Percentiles rank a stretch among this genome's conserved stretches.
phyloP scores from a whole-genome alignment of 2,797 vertebrate genomes.

The Gastrophryne carolinensis region DNA sequence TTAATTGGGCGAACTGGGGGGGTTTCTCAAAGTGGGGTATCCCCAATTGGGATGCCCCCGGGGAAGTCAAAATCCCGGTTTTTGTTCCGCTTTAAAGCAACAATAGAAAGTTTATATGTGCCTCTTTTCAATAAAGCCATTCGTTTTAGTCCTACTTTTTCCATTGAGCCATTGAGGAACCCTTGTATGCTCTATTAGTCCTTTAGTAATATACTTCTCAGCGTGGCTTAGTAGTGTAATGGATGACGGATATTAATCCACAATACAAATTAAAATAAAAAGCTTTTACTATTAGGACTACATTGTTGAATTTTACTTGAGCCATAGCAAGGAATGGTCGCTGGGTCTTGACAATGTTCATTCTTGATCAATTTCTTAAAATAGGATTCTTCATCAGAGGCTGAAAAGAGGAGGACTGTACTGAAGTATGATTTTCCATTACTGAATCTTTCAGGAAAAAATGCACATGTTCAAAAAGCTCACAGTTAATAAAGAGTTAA shows the following conservation, averaged over 20 bases:
- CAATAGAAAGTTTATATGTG: too few species aligned
- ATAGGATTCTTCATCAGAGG: constrained; percentile 96
- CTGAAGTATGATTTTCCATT: constrained; percentile 94
- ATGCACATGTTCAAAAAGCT: constrained; percentile 54
- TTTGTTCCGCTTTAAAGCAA: too few species aligned
- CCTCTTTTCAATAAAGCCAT: too few species aligned
- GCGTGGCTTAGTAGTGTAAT: constrained; percentile 68
- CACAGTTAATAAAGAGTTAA: constrained; percentile 45
- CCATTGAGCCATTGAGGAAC: constrained; percentile 70
- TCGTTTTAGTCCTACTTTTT: too few species aligned
- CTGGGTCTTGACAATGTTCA: constrained; percentile 74
- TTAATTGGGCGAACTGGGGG: too few species aligned
- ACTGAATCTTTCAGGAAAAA: constrained; percentile 67
- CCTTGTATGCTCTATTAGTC: constrained; percentile 65
- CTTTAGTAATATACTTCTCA: constrained; percentile 67
- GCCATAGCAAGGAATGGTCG: constrained; percentile 76
- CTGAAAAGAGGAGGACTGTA: constrained; percentile 97
- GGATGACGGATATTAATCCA: constrained; percentile 72
- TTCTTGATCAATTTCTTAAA: constrained; percentile 95
- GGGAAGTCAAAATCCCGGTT: too few species aligned
- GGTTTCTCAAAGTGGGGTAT: too few species aligned
- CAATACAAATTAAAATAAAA: constrained; percentile 63
- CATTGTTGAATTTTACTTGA: constrained; percentile 72
- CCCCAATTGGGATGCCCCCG: too few species aligned
- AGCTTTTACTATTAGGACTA: constrained; percentile 66